A percentile compares a stretch with the other conserved stretches of the same genome.
Conservation (phyloP, 1,140 invertebrate genomes). For the Drosophila sturtevanti region DNA sequence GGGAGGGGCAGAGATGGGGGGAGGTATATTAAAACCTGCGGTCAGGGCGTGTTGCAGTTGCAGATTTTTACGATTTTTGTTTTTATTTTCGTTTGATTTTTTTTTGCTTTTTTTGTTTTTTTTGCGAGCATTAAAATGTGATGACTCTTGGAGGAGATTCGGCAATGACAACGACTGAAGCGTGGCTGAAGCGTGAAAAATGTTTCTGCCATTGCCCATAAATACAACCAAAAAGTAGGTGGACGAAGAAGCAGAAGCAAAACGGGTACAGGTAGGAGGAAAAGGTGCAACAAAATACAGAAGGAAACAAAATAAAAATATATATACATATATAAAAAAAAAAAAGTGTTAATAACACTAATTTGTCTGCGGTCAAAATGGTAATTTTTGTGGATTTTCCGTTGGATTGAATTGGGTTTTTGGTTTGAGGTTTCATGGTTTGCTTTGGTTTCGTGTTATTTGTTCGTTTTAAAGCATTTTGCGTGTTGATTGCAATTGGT, state of each 20-base stretch:
- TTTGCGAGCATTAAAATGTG: constrained; percentile 17
- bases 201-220: constrained; percentile 46
- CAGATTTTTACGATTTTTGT: constrained; percentile 27
- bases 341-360: constrained; percentile 65
- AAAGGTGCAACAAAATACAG: neutral
- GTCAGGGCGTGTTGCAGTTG: constrained; percentile 41
- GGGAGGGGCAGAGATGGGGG: neutral
- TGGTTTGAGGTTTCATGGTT: constrained; percentile 30
- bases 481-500: constrained; percentile 55
- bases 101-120: neutral
- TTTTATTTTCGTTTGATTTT: neutral
- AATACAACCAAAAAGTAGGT: constrained; percentile 27
- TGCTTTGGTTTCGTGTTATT: constrained; percentile 4
- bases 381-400: constrained; percentile 63
- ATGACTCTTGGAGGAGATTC: neutral
- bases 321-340: too few relatives aligned
- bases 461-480: constrained; percentile 24
- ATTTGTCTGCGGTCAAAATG: constrained; percentile 63
- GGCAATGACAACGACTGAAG: constrained; percentile 37
- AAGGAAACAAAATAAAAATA: neutral
- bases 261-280: neutral
- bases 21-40: constrained; percentile 56
- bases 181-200: constrained; percentile 59
- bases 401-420: constrained; percentile 39
- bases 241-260: neutral